These are phyloP conservation scores for Actinernus sp. DNA, from an alignment of 92 coral and sea anemone genomes.

Conservation along the genomic window DNA sequence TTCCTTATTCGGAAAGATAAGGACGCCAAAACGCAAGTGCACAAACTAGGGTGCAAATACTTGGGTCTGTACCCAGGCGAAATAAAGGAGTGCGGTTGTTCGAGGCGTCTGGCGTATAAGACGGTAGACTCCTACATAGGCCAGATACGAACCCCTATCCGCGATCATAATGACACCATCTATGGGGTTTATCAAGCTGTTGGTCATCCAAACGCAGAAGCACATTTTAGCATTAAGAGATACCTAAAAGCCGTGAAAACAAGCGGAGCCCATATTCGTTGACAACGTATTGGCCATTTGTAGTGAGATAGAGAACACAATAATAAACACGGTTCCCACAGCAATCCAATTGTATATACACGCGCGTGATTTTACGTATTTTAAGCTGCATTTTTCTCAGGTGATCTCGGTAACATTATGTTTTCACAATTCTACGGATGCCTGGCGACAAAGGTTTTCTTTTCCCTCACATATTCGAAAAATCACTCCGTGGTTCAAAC, in stretches of 20 bases:
- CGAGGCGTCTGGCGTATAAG: constrained; percentile 3
- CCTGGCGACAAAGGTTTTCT: constrained; percentile 8
- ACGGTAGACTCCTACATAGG: constrained; percentile 21
- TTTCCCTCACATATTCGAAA: not conserved
- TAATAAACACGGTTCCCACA: not conserved
- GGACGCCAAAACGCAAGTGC: constrained; percentile 15
- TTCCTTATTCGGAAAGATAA: constrained; percentile 27
- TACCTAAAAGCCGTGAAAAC: constrained; percentile 5
- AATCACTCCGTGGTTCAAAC: not conserved
- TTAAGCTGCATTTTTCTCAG: not conserved
- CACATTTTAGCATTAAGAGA: constrained; percentile 2
- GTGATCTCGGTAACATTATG: not conserved
- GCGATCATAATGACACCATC: constrained; percentile 12
- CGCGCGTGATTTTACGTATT: constrained; percentile 10
- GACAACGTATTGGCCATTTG: constrained; percentile 11
- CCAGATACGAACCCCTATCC: constrained; percentile 17
- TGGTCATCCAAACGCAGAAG: not conserved
- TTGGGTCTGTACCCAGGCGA: constrained; percentile 3
- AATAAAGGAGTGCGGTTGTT: constrained; percentile 1
- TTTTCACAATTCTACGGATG: not conserved
- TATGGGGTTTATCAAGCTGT: constrained; percentile 3
- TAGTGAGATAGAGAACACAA: constrained; percentile 1
- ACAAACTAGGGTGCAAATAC: constrained; percentile 7
- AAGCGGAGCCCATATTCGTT: constrained; percentile 11
- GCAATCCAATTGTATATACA: constrained; percentile 8